A percentile compares a stretch with the other conserved stretches of the same genome.
phyloP scores from a whole-genome alignment of 2,797 vertebrate species.

The Antrozous pallidus region DNA sequence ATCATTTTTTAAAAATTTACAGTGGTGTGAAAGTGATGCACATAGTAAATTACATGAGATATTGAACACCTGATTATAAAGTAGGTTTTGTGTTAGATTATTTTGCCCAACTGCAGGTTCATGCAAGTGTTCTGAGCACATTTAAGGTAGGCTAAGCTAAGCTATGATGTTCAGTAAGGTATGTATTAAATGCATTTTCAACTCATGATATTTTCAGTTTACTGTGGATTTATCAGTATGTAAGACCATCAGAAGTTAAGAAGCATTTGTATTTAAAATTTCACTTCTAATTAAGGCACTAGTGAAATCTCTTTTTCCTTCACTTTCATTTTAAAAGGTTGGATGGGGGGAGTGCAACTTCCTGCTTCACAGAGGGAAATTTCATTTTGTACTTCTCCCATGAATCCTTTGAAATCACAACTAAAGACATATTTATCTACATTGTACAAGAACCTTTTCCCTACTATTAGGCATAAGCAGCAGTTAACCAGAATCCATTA shows the following conservation, averaged over 20 bases:
- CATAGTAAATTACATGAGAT: neutral
- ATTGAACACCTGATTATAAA: neutral
- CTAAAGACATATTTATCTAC: neutral
- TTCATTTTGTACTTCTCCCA: slow-evolving; percentile 9
- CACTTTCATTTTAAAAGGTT: neutral
- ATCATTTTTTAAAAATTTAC: neutral
- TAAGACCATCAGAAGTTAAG: neutral
- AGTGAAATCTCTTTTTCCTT: neutral
- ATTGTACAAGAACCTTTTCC: neutral
- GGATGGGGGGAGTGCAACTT: neutral
- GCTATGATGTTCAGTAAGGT: neutral
- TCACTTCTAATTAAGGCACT: neutral
- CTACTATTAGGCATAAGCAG: neutral
- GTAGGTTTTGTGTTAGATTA: neutral
- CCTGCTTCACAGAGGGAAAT: neutral
- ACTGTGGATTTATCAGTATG: neutral
- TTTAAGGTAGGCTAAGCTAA: neutral
- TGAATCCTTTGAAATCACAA: neutral
- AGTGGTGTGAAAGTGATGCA: neutral
- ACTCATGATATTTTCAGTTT: neutral
- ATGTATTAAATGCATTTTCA: neutral
- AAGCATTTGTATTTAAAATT: neutral
- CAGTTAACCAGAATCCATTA: neutral
- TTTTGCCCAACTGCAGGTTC: neutral
- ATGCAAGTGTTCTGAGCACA: neutral